Percentiles rank a stretch among this genome's conserved stretches.
phyloP scores from a whole-genome alignment of 2,113 vertebrate species.

The Phocoena sinus region DNA sequence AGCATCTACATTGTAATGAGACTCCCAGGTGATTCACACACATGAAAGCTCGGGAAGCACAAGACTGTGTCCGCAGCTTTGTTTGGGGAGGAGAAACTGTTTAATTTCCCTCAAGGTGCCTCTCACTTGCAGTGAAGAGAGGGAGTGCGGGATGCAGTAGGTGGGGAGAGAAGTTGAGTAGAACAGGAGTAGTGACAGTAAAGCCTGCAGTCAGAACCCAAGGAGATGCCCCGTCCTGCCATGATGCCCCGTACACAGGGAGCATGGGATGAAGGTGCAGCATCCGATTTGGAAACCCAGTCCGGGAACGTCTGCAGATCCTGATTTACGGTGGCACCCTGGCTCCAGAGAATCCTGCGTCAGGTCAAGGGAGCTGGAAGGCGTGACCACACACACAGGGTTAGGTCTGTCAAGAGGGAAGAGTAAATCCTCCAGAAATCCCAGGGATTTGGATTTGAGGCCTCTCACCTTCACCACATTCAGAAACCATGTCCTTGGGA shows the following conservation, averaged over 20 bases:
- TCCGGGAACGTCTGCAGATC: not conserved
- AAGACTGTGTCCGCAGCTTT: not conserved
- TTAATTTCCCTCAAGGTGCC: not conserved
- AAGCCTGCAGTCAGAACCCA: not conserved
- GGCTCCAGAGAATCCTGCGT: not conserved
- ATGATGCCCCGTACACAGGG: accelerated
- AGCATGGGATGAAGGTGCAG: not conserved
- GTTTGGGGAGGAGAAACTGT: not conserved
- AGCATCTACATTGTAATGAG: not conserved
- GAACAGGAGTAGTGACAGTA: not conserved
- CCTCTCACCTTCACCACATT: accelerated
- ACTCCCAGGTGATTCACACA: not conserved
- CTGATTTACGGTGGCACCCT: not conserved
- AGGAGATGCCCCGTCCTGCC: not conserved
- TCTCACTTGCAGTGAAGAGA: not conserved
- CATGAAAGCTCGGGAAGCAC: not conserved
- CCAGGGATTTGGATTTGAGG: not conserved
- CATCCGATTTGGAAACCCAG: not conserved
- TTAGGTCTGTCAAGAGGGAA: not conserved
- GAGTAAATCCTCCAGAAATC: not conserved
- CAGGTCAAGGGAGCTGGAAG: not conserved
- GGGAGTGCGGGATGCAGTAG: not conserved
- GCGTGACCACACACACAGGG: not conserved
- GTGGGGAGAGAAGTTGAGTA: not conserved
- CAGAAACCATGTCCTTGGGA: not conserved